Conservation (phyloP, 2,113 vertebrate genomes). For the Sorex fumeus region DNA sequence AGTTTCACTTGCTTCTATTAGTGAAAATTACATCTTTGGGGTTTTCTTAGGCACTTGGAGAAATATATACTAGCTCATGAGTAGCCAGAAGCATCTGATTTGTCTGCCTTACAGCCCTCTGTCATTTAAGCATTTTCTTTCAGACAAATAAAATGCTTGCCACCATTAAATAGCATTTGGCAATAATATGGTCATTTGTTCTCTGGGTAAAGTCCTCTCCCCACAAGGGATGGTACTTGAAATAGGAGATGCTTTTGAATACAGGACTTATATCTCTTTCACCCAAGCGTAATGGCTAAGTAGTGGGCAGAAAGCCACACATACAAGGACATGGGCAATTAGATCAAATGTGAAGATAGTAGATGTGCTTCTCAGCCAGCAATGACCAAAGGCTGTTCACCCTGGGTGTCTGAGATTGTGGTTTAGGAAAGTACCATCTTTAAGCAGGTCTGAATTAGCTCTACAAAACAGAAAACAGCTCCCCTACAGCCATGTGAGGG, state of each 20-base stretch:
- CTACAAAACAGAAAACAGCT: constrained; percentile 88
- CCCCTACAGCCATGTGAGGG: constrained; percentile 80
- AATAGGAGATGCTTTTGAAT: constrained; percentile 74
- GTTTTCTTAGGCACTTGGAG: constrained; percentile 77
- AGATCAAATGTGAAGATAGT: constrained; percentile 84
- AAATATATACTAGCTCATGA: constrained; percentile 70
- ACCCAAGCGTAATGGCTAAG: constrained; percentile 57
- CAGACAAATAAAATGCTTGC: constrained; percentile 84
- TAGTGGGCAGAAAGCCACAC: constrained; percentile 79
- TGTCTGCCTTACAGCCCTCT: constrained; percentile 65
- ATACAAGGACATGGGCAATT: constrained; percentile 68
- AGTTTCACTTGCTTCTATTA: constrained; percentile 70
- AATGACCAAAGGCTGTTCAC: constrained; percentile 84
- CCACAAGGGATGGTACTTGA: constrained; percentile 82
- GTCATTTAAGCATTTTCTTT: constrained; percentile 83
- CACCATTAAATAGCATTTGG: constrained; percentile 86
- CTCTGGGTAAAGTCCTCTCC: constrained; percentile 80
- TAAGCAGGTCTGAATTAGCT: constrained; percentile 86
- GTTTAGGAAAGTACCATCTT: constrained; percentile 84
- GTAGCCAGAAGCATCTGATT: constrained; percentile 85
- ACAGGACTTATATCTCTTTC: constrained; percentile 20
- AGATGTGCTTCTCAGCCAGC: constrained; percentile 77
- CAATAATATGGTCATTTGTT: constrained; percentile 82
- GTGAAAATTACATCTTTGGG: constrained; percentile 72
- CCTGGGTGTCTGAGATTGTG: constrained; percentile 84